Base-by-base conservation (phyloP, 2,113 vertebrate species). In the Empidonax traillii region DNA sequence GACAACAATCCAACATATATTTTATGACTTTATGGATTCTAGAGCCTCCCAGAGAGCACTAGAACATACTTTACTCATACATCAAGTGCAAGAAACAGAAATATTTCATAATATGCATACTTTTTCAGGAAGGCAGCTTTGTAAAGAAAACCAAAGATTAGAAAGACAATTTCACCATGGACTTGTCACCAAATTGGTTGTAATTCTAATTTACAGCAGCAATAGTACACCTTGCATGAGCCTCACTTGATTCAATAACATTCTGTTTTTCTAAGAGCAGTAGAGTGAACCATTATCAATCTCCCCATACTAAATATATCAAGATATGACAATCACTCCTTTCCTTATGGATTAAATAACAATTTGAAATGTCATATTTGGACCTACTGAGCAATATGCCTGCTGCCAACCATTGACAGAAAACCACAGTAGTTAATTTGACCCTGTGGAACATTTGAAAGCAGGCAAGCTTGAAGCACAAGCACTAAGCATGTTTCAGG, bases 171-270 rank as follows among this genome's bases (percentile, higher is more conserved):
- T 96, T 89, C 59, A 91, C 72, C 35, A 46, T 66, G 79, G 84
- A 68, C 58, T 66, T 94, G 93, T 96, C 95, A 90, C 73, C 59
- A 35, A 83, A 94, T 78, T 76, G 73, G 75, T 43, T 93, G 66
- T 96, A 87, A 96, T 72, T 97, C 88, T 96, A 91, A 96, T 97
- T 96, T 95, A 95, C 87, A 78, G 82, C 37, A 21, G 90, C 90
- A 97, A 43, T 68, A 91, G 81, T 56, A 84, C 51, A 93, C 31
- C 30, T 79, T 76, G 69, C 82, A 62, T 92, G 94, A 95, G 68
- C 49, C 84, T 85, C 51, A 53, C 71, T 85, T 74, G 86, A 87
- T 92, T 96, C 91, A 92, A 62, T 94, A 96, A 77, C 85, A 83
- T 95, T 89, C 59, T 89, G 9, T 96, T 96, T 96, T 93, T 90